Evolutionary conservation across 1,140 invertebrate species (phyloP).

Genomic region (Sinonovacula constricta): DNA sequence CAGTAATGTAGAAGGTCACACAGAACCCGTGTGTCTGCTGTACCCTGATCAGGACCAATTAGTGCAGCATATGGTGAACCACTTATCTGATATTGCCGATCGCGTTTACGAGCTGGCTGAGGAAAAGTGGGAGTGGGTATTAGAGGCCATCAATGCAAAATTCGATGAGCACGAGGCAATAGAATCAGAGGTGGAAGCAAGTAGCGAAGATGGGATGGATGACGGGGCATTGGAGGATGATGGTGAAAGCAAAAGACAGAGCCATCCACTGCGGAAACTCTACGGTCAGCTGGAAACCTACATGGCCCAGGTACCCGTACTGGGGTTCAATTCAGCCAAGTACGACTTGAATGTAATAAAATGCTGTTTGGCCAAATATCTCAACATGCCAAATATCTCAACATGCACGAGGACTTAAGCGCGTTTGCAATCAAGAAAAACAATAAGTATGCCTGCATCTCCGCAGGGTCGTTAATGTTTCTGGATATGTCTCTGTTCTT

Average conservation of each 20-base stretch:
- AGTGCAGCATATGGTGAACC: neutral
- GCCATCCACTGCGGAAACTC: neutral
- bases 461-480: neutral
- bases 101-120: slow-evolving; percentile 3
- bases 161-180: neutral
- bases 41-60: slow-evolving; percentile 9
- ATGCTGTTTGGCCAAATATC: neutral
- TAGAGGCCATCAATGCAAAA: neutral
- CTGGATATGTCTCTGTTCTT: neutral
- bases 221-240: neutral
- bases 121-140: slow-evolving; percentile 21
- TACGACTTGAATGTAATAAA: slow-evolving; percentile 42
- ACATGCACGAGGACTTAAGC: neutral
- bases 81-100: neutral
- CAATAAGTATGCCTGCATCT: neutral
- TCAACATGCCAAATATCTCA: neutral
- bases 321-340: slow-evolving; percentile 37
- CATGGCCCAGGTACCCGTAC: slow-evolving; percentile 29
- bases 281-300: neutral
- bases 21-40: neutral
- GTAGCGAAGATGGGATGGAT: neutral
- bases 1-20: neutral
- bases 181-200: neutral
- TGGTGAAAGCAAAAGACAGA: neutral
- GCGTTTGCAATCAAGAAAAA: neutral